A percentile compares a stretch with the other conserved stretches of the same genome.
phyloP scores from a whole-genome alignment of 2,888 invertebrate genomes.

The Candidula unifasciata region DNA sequence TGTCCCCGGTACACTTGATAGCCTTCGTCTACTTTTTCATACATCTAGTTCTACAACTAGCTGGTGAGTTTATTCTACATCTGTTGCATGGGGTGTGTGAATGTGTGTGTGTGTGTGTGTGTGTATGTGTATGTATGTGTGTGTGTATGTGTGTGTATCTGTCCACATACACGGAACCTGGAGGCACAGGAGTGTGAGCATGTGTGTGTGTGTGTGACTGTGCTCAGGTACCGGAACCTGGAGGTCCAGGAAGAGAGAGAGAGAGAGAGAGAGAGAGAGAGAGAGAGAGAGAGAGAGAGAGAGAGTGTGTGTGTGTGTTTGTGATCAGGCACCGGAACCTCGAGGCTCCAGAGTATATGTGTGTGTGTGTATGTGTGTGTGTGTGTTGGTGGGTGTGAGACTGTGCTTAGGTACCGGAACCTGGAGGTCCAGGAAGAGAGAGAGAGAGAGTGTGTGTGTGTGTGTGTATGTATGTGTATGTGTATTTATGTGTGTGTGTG shows the following conservation, averaged over 20 bases:
- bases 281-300: neutral
- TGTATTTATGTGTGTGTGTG: no score
- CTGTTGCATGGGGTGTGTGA: no score
- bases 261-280: neutral
- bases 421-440: neutral
- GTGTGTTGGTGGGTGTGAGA: no score
- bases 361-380: no score
- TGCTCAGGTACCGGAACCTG: no score
- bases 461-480: neutral
- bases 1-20: slow-evolving; percentile 13
- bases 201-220: no score
- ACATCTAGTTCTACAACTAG: slow-evolving; percentile 43
- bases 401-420: neutral
- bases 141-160: neutral
- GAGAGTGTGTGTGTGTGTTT: neutral
- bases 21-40: slow-evolving; percentile 39
- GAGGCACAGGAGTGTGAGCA: neutral
- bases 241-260: neutral
- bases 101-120: no score
- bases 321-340: neutral
- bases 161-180: neutral
- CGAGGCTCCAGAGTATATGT: neutral
- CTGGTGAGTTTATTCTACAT: slow-evolving; percentile 18
- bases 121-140: no score
- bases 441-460: neutral